A percentile compares a stretch with the other conserved stretches of the same genome.
These are phyloP conservation scores for Ctenosaura bakeri DNA, from an alignment of 2,797 vertebrate species.

Conservation along the genomic window DNA sequence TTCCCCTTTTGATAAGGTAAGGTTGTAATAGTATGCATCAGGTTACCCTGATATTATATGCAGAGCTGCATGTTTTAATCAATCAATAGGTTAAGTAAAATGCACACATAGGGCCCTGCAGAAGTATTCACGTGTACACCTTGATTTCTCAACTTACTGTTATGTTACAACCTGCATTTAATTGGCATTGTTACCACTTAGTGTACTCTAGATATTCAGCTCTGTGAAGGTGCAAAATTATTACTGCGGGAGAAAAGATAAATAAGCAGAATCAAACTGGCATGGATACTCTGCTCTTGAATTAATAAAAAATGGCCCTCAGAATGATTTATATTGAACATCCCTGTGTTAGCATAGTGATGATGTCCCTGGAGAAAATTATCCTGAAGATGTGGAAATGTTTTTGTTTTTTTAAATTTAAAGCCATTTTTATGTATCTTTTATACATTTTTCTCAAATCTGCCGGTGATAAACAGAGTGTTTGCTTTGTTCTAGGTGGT, in stretches of 20 bases:
- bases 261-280: too few species aligned
- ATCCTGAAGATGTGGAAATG: neutral
- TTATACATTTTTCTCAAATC: neutral
- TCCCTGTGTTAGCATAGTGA: neutral
- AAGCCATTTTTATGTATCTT: neutral
- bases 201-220: too few species aligned
- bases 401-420: neutral
- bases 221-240: too few species aligned
- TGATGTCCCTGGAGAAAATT: neutral
- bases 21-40: neutral
- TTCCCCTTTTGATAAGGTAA: conserved; percentile 96
- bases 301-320: neutral
- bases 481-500: conserved; percentile 87
- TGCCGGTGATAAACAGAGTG: neutral
- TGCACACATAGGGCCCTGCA: too few species aligned
- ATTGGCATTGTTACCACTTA: too few species aligned
- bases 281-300: too few species aligned
- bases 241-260: too few species aligned
- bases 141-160: too few species aligned
- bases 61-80: neutral
- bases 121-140: too few species aligned
- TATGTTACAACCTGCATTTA: too few species aligned
- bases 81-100: neutral
- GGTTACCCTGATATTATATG: neutral
- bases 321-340: neutral